phyloP scores from a whole-genome alignment of 2,888 invertebrate species.

The Chouioia cunea region DNA sequence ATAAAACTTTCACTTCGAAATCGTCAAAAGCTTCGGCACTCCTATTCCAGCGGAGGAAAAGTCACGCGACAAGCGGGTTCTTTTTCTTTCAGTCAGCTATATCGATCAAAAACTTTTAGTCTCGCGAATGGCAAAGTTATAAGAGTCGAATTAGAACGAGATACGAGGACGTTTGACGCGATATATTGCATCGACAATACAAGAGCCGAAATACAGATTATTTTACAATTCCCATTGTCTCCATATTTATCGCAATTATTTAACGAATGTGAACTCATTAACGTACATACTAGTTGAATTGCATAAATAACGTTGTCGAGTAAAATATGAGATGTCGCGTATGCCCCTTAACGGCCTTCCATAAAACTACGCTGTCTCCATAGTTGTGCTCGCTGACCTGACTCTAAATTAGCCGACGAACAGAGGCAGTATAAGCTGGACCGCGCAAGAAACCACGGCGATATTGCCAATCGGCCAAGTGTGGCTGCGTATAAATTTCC shows the following conservation, averaged over 20 bases:
- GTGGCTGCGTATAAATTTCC: slow-evolving; percentile 26
- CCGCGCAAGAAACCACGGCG: slow-evolving; percentile 17
- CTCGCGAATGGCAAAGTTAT: neutral
- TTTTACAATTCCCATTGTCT: no score
- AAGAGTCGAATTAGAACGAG: no score
- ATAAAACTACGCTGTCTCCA: neutral
- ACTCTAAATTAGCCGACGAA: slow-evolving; percentile 38
- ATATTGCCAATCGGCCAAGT: slow-evolving; percentile 28
- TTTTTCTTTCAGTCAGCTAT: neutral
- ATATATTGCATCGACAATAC: neutral
- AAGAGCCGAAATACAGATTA: no score
- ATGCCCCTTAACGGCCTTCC: slow-evolving; percentile 1
- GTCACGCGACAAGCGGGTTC: slow-evolving; percentile 15
- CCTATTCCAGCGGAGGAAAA: slow-evolving; percentile 8
- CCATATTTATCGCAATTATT: no score
- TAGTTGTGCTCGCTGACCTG: slow-evolving; percentile 30
- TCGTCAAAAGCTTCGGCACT: slow-evolving; percentile 27
- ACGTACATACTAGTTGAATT: neutral
- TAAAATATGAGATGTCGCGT: slow-evolving; percentile 35
- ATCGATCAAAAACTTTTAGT: slow-evolving; percentile 34
- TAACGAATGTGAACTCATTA: no score
- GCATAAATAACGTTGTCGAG: slow-evolving; percentile 33
- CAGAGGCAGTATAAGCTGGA: neutral
- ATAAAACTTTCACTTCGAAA: slow-evolving; percentile 39
- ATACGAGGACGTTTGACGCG: no score